Evolutionary conservation across 2,888 invertebrate species (phyloP), one percentile per base, ranked within the genome.

Genomic region (Epirrhoe tristata): DNA sequence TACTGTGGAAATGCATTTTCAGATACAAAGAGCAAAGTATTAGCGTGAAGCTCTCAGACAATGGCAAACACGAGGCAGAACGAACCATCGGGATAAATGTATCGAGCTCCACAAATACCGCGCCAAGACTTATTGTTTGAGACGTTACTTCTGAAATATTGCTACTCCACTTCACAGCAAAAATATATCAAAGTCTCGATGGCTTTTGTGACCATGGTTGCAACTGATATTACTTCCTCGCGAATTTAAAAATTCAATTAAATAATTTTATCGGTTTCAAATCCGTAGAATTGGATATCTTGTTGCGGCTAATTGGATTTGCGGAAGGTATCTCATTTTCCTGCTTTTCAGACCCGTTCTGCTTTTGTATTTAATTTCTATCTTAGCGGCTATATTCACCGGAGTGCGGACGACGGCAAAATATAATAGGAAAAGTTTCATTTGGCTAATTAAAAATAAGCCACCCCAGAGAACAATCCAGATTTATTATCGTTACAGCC

Each of bases 391-490:
- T 74, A 70, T 70, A 71, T 71, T 66, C 69, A 67, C 69, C 75
- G 76, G 79, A 82, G 78, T 82, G 80, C 83, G 81, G 81, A 77
- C 86, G 83, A 80, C 80, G 81, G 82, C 76, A 77, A 83, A 87
- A 85, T 85, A 87, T 88, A 90, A 90, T 88, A 86, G 87, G 85
- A 87, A 91, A 90, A 90, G 86, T 90, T 90, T 89, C 90, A 90
- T 91, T 90, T 89, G 81, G 87, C 87, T 92, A 91, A 91, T 91
- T 91, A 91, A 91, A 91, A 91, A 89, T 86, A 87, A 89, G 84
- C 87, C 82, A 83, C 86, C 85, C 85, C 72, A 70, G 85, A 83
- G 85, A 83, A 87, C 84, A 81, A 86, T 86, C 81, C 81, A 82
- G 87, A 89, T 90, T 90, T 88, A 88, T 89, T 82, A 84, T 83